A percentile compares a stretch with the other conserved stretches of the same genome.
These are phyloP conservation scores for Erpetoichthys calabaricus DNA, from an alignment of 2,797 vertebrate species.

Conservation along the genomic window DNA sequence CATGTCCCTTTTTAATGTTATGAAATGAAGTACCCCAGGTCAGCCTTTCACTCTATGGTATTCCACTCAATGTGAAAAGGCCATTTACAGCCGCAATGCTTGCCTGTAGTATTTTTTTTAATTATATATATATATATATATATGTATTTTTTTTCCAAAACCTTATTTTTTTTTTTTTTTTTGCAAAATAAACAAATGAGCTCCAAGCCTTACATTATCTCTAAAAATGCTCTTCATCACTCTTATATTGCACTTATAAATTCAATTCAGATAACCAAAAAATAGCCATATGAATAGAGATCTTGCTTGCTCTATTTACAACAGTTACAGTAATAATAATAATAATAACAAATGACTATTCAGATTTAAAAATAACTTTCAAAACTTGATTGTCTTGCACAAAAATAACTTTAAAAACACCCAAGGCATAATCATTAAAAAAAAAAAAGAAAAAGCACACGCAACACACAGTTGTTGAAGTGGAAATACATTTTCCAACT, in stretches of 20 bases:
- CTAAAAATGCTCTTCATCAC: background rate
- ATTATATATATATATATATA: constrained; percentile 11
- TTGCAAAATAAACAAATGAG: constrained; percentile 6
- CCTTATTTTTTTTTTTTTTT: constrained; percentile 27
- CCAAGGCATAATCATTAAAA: constrained; percentile 47
- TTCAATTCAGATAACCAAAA: constrained; percentile 17
- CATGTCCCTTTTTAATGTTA: no score
- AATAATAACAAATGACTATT: constrained; percentile 34
- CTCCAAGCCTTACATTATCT: constrained; percentile 25
- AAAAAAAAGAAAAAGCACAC: constrained; percentile 12
- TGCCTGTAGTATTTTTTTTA: constrained; percentile 9
- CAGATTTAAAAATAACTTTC: constrained; percentile 21
- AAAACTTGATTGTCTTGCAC: constrained; percentile 60
- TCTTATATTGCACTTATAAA: background rate
- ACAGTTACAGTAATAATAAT: constrained; percentile 27
- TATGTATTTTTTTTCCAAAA: constrained; percentile 18
- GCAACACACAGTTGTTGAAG: no score
- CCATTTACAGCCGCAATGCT: no score
- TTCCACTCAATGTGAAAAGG: no score
- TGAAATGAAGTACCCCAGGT: no score
- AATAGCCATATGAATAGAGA: constrained; percentile 35
- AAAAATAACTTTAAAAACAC: constrained; percentile 44
- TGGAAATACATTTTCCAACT: no score
- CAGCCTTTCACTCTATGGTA: no score
- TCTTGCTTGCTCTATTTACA: constrained; percentile 29